A percentile compares a stretch with the other conserved stretches of the same genome.
Conservation (phyloP, 2,888 invertebrate genomes). For the Malacosoma neustria region DNA sequence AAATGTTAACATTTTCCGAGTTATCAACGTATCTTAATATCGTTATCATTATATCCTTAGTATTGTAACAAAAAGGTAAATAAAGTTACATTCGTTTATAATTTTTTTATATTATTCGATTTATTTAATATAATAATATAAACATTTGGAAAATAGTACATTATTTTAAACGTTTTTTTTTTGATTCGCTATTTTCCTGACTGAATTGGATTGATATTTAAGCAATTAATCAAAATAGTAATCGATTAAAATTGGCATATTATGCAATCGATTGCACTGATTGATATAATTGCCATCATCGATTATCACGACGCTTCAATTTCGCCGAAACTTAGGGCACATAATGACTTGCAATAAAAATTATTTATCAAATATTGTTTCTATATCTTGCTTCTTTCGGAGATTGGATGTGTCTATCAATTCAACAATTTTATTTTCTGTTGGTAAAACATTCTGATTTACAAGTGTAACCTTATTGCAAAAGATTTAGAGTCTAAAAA, state of each 20-base stretch:
- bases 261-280: conserved; percentile 8
- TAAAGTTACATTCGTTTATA: no score
- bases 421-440: not conserved
- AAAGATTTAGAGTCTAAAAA: not conserved
- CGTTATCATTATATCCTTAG: no score
- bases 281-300: conserved; percentile 8
- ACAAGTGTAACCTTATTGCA: not conserved
- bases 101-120: no score
- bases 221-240: not conserved
- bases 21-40: no score
- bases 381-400: conserved; percentile 16
- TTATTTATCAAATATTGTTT: conserved; percentile 19
- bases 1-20: no score
- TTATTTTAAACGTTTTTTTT: no score
- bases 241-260: not conserved
- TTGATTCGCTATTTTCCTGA: no score
- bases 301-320: conserved; percentile 14
- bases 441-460: no score
- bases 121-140: no score
- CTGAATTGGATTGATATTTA: not conserved
- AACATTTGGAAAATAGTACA: no score
- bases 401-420: conserved; percentile 6
- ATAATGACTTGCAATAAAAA: conserved; percentile 23
- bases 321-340: conserved; percentile 18
- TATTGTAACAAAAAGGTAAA: no score